Evolutionary conservation across 2,888 invertebrate genomes (phyloP).

Genomic region (Lasioglossum villosulum): DNA sequence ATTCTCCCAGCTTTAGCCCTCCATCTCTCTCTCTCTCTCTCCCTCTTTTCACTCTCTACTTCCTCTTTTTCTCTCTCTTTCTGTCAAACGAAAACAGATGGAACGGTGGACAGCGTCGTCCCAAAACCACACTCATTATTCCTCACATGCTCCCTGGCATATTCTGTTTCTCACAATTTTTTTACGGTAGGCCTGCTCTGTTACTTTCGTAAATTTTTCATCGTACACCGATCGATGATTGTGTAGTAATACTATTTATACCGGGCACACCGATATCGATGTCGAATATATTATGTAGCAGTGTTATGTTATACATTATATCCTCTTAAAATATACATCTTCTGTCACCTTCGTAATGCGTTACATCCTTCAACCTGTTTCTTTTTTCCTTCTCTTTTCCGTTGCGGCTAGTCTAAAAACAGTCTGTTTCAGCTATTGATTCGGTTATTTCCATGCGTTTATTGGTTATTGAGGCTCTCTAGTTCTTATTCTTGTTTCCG

Average conservation of each 20-base stretch:
- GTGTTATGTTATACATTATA: constrained; percentile 6
- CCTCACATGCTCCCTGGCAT: background rate
- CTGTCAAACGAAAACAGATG: background rate
- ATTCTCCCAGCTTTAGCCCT: constrained; percentile 25
- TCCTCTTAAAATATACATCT: background rate
- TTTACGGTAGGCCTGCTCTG: background rate
- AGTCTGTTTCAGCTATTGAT: constrained; percentile 11
- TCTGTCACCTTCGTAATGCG: background rate
- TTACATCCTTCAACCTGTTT: background rate
- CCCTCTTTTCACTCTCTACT: background rate
- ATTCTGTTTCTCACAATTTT: background rate
- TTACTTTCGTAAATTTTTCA: constrained; percentile 8
- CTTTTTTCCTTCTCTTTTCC: background rate
- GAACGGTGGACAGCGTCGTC: constrained; percentile 18
- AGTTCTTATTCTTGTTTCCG: background rate
- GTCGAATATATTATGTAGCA: constrained; percentile 7
- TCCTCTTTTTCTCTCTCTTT: background rate
- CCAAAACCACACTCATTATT: background rate
- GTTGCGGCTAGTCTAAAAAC: background rate
- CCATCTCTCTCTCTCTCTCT: background rate
- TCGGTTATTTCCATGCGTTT: constrained; percentile 3
- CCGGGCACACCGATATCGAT: background rate
- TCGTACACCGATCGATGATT: constrained; percentile 8
- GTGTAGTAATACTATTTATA: constrained; percentile 16
- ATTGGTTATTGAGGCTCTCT: background rate